phyloP scores from a whole-genome alignment of 1,140 invertebrate genomes.

The Heliconius melpomene region DNA sequence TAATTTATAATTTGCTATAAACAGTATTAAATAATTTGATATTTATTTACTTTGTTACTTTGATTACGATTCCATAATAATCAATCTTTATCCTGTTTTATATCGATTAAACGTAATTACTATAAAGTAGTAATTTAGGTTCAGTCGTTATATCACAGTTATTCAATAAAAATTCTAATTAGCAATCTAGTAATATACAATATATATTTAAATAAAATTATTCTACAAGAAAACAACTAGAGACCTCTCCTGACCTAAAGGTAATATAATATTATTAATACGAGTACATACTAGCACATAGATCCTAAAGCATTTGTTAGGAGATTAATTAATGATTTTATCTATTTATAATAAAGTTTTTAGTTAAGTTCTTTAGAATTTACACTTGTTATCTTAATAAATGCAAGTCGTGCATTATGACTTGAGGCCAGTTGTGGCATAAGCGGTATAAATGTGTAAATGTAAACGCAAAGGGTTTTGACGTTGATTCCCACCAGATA shows the following conservation, averaged over 20 bases:
- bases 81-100: neutral
- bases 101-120: neutral
- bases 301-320: neutral
- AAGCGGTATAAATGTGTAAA: no score
- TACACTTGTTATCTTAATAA: no score
- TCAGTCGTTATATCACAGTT: neutral
- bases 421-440: no score
- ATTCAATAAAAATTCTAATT: neutral
- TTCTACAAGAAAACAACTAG: neutral
- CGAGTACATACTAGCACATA: no score
- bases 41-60: neutral
- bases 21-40: neutral
- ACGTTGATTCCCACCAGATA: no score
- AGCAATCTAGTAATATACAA: neutral
- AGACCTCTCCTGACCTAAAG: neutral
- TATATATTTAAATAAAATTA: neutral
- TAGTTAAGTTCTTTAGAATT: neutral
- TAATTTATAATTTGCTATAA: neutral
- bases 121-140: conserved; percentile 1
- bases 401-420: no score
- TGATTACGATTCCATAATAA: neutral
- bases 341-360: neutral
- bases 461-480: no score
- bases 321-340: no score
- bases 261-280: no score